A percentile compares a stretch with the other conserved stretches of the same genome.
phyloP scores from a whole-genome alignment of 1,140 invertebrate genomes.

The Solenopsis fugax region DNA sequence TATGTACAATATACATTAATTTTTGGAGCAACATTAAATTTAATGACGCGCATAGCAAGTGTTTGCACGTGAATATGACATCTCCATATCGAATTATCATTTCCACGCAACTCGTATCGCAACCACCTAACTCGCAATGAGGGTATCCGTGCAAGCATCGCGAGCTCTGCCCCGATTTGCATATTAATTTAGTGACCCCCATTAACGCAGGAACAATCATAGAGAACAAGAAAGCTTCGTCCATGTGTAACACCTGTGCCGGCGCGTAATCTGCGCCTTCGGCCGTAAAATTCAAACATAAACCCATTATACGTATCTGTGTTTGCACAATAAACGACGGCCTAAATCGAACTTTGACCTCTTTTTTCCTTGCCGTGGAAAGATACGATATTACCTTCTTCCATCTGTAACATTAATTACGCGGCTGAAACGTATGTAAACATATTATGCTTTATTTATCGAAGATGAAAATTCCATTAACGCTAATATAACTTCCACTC shows the following conservation, averaged over 20 bases:
- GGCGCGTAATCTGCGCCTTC: slow-evolving; percentile 14
- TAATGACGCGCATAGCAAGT: background rate
- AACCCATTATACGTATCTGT: background rate
- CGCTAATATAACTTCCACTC: slow-evolving; percentile 7
- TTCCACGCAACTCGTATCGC: background rate
- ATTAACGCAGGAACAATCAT: background rate
- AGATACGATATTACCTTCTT: background rate
- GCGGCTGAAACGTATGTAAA: background rate
- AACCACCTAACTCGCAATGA: background rate
- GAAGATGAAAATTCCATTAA: slow-evolving; percentile 30
- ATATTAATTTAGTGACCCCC: slow-evolving; percentile 23
- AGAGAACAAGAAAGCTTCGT: background rate
- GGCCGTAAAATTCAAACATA: slow-evolving; percentile 14
- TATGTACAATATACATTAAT: background rate
- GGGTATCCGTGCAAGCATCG: background rate
- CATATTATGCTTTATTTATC: slow-evolving; percentile 16
- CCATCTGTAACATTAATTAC: background rate
- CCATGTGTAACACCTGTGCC: background rate
- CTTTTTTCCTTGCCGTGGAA: background rate
- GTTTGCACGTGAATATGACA: slow-evolving; percentile 1
- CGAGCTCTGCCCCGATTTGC: background rate
- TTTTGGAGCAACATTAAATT: slow-evolving; percentile 27
- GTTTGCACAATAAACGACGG: background rate
- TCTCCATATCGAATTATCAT: background rate
- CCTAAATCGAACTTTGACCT: background rate